Conservation (phyloP, 92 coral and sea anemone genomes). For the Nematostella vectensis region DNA sequence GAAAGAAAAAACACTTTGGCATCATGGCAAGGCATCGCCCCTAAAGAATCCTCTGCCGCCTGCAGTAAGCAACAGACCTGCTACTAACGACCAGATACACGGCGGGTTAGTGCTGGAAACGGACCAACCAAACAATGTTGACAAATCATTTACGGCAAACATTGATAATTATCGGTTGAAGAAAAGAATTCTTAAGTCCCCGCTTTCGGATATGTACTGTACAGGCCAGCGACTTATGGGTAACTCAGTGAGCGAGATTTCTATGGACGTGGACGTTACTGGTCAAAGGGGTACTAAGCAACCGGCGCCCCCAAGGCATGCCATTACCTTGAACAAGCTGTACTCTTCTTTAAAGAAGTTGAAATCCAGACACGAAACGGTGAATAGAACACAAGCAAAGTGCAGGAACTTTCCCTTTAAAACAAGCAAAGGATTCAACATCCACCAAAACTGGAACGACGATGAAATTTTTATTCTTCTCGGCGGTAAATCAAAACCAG, state of each 20-base stretch:
- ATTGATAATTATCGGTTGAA: neutral
- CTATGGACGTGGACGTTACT: neutral
- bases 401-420: conserved; percentile 28
- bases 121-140: neutral
- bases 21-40: neutral
- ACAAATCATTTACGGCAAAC: neutral
- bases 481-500: conserved; percentile 77
- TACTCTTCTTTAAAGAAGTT: conserved; percentile 65
- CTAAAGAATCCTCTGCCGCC: neutral
- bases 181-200: conserved; percentile 5
- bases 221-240: conserved; percentile 40
- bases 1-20: neutral
- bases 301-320: conserved; percentile 20
- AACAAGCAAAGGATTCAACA: conserved; percentile 17
- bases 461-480: conserved; percentile 61
- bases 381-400: conserved; percentile 4
- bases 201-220: conserved; percentile 36
- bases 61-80: neutral
- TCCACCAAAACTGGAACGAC: conserved; percentile 7
- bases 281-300: neutral
- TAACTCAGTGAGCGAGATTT: conserved; percentile 3
- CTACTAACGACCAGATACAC: neutral
- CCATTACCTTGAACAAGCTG: conserved; percentile 60
- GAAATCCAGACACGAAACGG: conserved; percentile 47
- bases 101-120: neutral